A percentile compares a stretch with the other conserved stretches of the same genome.
phyloP scores from a whole-genome alignment of 2,888 invertebrate genomes.

The Perizoma flavofasciatum region DNA sequence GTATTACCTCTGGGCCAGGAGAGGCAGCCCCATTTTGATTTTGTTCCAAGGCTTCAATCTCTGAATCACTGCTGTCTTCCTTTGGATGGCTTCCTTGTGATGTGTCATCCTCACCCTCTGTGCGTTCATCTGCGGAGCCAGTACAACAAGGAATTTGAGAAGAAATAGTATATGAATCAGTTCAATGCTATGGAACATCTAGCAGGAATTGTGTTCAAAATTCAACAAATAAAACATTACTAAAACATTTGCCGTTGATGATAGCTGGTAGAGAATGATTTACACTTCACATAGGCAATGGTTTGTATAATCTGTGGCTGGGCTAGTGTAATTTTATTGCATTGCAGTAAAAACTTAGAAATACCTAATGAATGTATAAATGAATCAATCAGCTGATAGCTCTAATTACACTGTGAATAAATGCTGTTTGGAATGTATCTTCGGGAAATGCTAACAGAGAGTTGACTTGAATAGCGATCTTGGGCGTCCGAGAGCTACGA shows the following conservation, averaged over 20 bases:
- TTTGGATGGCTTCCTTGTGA: constrained; percentile 79
- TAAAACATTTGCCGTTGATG: not conserved
- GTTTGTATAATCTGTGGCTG: constrained; percentile 13
- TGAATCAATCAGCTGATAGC: constrained; percentile 34
- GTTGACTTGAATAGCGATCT: constrained; percentile 38
- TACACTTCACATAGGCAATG: constrained; percentile 13
- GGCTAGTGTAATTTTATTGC: constrained; percentile 4
- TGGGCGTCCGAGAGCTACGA: constrained; percentile 57
- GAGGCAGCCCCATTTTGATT: constrained; percentile 70
- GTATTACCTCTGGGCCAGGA: constrained; percentile 72
- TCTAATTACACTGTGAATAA: constrained; percentile 18
- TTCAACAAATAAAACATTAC: not conserved
- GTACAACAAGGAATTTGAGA: constrained; percentile 39
- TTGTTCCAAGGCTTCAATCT: constrained; percentile 67
- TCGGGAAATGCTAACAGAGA: constrained; percentile 40
- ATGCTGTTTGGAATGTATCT: constrained; percentile 18
- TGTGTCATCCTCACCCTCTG: constrained; percentile 79
- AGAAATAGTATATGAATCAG: constrained; percentile 24
- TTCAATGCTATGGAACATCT: too few relatives aligned
- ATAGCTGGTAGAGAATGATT: not conserved
- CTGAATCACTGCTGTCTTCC: constrained; percentile 75
- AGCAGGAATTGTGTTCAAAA: not conserved
- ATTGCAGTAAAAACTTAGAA: constrained; percentile 13
- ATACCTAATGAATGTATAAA: constrained; percentile 8
- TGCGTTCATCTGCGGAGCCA: constrained; percentile 71